Evolutionary conservation across 2,797 vertebrate species (phyloP).

Genomic region (Pangasius sanitwongsei): DNA sequence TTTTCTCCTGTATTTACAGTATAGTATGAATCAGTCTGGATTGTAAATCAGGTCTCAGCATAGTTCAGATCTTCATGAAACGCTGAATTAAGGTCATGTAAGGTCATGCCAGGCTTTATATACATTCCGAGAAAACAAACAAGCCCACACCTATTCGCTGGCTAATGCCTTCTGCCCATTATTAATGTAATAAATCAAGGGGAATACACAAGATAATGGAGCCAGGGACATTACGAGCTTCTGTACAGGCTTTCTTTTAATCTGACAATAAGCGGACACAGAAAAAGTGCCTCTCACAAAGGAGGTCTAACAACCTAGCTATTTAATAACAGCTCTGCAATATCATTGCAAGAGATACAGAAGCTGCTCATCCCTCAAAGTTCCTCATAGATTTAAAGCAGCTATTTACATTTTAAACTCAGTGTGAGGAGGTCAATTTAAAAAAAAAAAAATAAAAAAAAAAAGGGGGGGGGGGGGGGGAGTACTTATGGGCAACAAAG

Average conservation of each 20-base stretch:
- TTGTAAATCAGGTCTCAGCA: slow-evolving; percentile 43
- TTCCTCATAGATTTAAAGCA: slow-evolving; percentile 1
- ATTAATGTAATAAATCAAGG: slow-evolving; percentile 40
- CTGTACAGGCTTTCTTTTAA: slow-evolving; percentile 29
- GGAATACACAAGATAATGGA: slow-evolving; percentile 27
- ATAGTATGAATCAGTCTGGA: slow-evolving; percentile 51
- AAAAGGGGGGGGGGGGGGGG: too few species aligned
- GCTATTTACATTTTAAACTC: slow-evolving; percentile 20
- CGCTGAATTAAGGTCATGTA: slow-evolving; percentile 23
- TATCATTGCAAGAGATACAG: not conserved
- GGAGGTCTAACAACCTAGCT: not conserved
- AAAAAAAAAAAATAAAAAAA: not conserved
- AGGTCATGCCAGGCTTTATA: slow-evolving; percentile 38
- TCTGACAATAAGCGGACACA: slow-evolving; percentile 22
- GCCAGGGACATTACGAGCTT: slow-evolving; percentile 23
- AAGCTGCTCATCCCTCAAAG: not conserved
- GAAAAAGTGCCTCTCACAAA: slow-evolving; percentile 19
- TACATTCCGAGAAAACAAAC: slow-evolving; percentile 29
- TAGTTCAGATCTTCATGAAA: slow-evolving; percentile 15
- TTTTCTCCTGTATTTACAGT: slow-evolving; percentile 53
- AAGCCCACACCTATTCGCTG: slow-evolving; percentile 17
- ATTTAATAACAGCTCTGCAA: slow-evolving; percentile 24
- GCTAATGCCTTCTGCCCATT: slow-evolving; percentile 26
- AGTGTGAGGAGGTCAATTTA: slow-evolving; percentile 18
- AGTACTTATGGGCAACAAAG: not conserved